phyloP scores from a whole-genome alignment of 2,797 vertebrate species.

The Oreonectes daqikongensis region DNA sequence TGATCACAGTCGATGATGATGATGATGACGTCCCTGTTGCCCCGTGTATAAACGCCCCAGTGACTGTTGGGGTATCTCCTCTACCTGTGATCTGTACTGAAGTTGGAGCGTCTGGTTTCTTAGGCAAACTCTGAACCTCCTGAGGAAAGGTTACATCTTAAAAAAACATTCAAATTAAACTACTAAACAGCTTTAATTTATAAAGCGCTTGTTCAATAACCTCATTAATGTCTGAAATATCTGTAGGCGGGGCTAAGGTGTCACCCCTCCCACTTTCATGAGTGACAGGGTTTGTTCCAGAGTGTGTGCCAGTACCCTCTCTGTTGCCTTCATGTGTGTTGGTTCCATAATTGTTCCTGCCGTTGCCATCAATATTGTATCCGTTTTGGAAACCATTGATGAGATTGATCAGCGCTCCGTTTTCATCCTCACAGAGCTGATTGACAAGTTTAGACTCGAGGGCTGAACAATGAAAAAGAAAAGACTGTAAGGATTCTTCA shows the following conservation, averaged over 20 bases:
- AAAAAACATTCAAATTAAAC: not conserved
- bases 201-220: not conserved
- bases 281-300: conserved; percentile 15
- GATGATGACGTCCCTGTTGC: conserved; percentile 53
- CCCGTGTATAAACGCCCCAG: conserved; percentile 1
- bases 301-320: conserved; percentile 41
- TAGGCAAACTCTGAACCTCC: not conserved
- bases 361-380: conserved; percentile 57
- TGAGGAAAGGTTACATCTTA: not conserved
- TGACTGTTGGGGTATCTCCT: conserved; percentile 34
- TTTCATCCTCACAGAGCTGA: conserved; percentile 91
- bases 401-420: conserved; percentile 78
- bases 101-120: not conserved
- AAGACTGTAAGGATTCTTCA: not conserved
- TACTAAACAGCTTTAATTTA: not conserved
- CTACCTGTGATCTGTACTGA: not conserved
- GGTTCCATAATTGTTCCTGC: conserved; percentile 60
- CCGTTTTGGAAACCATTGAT: conserved; percentile 69
- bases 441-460: conserved; percentile 89
- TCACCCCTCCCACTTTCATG: conserved; percentile 34
- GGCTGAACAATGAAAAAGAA: conserved; percentile 65
- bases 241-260: conserved; percentile 32
- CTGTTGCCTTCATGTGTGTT: conserved; percentile 6
- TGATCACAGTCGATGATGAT: conserved; percentile 57
- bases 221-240: conserved; percentile 14